Percentiles rank a stretch among this genome's conserved stretches.
phyloP scores from a whole-genome alignment of 2,113 vertebrate species.

The Pantherophis guttatus region DNA sequence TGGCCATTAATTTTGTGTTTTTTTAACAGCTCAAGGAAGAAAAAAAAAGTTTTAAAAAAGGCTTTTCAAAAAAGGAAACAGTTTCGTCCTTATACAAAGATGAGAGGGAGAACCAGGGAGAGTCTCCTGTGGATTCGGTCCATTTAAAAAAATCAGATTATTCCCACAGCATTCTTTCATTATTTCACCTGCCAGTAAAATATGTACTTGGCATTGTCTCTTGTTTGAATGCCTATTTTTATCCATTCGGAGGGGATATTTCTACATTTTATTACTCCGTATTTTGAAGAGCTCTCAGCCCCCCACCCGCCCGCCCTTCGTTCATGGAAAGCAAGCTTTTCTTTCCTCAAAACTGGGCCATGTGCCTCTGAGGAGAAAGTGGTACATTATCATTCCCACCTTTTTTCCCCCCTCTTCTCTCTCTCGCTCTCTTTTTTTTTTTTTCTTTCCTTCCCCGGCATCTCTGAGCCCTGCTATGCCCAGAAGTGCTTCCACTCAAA shows the following conservation, averaged over 20 bases:
- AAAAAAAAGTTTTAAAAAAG: constrained; percentile 73
- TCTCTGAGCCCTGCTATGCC: constrained; percentile 94
- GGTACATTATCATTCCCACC: constrained; percentile 98
- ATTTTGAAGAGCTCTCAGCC: constrained; percentile 68
- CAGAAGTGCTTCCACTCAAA: constrained; percentile 98
- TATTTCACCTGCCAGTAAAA: constrained; percentile 92
- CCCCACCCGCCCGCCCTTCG: constrained; percentile 26
- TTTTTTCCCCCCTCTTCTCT: constrained; percentile 79
- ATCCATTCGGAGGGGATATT: constrained; percentile 79
- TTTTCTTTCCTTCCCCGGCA: constrained; percentile 59
- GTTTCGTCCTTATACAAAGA: constrained; percentile 80
- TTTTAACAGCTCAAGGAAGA: constrained; percentile 55
- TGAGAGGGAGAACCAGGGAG: constrained; percentile 66
- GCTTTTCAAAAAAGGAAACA: constrained; percentile 69
- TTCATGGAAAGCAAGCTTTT: constrained; percentile 73
- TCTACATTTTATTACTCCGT: constrained; percentile 84
- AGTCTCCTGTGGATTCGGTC: constrained; percentile 69
- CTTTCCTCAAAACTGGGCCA: constrained; percentile 89
- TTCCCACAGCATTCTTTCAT: constrained; percentile 87
- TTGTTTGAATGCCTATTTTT: constrained; percentile 83
- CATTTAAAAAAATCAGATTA: constrained; percentile 88
- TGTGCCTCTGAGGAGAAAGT: constrained; percentile 94
- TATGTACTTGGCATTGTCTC: constrained; percentile 85
- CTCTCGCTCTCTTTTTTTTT: no score
- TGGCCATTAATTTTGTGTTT: constrained; percentile 70